phyloP scores from a whole-genome alignment of 2,113 vertebrate species.

The Oncorhynchus tshawytscha region DNA sequence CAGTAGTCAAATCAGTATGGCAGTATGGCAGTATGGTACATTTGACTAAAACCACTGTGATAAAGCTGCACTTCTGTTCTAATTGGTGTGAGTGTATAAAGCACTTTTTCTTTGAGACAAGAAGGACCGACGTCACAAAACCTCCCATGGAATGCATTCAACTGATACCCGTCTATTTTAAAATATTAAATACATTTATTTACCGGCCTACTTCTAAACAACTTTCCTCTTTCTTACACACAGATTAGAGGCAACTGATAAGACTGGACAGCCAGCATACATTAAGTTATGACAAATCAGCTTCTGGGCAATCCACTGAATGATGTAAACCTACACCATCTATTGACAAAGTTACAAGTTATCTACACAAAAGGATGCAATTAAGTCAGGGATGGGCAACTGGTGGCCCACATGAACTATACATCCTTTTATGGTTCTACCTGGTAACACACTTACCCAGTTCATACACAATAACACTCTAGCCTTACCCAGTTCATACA shows the following conservation, averaged over 20 bases:
- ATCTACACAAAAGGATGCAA: neutral
- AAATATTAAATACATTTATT: neutral
- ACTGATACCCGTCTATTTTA: neutral
- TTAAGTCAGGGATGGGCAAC: neutral
- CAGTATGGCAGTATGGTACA: constrained; percentile 7
- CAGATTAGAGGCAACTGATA: neutral
- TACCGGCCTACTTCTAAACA: neutral
- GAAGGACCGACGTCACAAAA: neutral
- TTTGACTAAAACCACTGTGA: constrained; percentile 54
- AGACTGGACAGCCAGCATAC: neutral
- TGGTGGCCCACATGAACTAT: neutral
- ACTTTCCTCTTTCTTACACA: neutral
- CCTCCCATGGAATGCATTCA: neutral
- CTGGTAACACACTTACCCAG: constrained; percentile 14
- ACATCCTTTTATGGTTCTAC: constrained; percentile 18
- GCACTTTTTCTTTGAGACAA: neutral
- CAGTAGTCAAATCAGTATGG: constrained; percentile 43
- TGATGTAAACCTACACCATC: neutral
- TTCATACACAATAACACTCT: neutral
- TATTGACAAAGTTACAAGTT: neutral
- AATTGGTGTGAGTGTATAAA: constrained; percentile 14
- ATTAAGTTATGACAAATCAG: neutral
- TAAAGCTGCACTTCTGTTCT: constrained; percentile 8
- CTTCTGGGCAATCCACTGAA: neutral
- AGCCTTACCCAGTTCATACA: neutral